These are phyloP conservation scores for Neoniphon sammara DNA, from an alignment of 2,797 vertebrate species.

Conservation along the genomic window DNA sequence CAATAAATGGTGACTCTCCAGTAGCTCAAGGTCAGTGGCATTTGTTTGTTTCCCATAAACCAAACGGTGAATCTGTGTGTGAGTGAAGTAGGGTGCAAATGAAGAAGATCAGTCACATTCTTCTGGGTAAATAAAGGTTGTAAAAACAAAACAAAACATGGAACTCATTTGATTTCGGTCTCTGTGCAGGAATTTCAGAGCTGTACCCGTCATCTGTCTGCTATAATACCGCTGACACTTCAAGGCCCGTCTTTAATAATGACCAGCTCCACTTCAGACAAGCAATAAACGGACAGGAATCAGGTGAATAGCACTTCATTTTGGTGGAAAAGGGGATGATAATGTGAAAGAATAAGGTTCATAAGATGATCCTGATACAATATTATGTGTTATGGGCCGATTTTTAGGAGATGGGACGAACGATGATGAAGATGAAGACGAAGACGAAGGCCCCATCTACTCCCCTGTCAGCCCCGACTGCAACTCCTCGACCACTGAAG, in stretches of 20 bases:
- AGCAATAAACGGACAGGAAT: background rate
- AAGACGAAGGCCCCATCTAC: constrained; percentile 62
- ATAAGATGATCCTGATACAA: background rate
- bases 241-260: rapidly evolving
- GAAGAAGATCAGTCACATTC: background rate
- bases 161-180: background rate
- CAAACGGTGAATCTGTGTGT: too few species aligned
- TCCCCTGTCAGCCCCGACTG: constrained; percentile 70
- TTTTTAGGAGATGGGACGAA: constrained; percentile 14
- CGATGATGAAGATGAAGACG: too few species aligned
- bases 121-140: background rate
- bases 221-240: background rate
- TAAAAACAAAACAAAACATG: too few species aligned
- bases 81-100: too few species aligned
- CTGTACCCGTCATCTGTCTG: background rate
- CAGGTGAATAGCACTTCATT: constrained; percentile 40
- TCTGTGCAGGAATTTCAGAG: background rate
- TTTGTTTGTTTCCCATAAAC: too few species aligned
- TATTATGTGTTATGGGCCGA: background rate
- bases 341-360: background rate
- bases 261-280: background rate
- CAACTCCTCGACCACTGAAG: constrained; percentile 36
- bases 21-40: constrained; percentile 44
- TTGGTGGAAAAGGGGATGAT: background rate
- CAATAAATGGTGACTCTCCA: background rate